Base-by-base conservation (phyloP, 2,888 invertebrate species). In the Actias luna region DNA sequence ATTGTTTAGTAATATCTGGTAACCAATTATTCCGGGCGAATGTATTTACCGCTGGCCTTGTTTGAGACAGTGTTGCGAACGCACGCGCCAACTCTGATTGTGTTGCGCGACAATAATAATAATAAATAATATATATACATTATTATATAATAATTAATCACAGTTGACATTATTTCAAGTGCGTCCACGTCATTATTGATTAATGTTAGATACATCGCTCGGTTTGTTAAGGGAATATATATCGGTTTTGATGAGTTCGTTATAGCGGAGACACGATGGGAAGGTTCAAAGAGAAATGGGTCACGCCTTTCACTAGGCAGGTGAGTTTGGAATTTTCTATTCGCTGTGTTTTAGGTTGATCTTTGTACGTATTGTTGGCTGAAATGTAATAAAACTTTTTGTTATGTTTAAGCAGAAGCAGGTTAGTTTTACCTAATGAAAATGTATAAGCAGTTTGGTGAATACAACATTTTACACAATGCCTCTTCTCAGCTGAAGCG, bases 251-350 rank as follows among this genome's bases (percentile, higher is more conserved):
- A 62, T 50, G 61, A 39, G 39, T 62, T 33, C 12, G 27, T 27
- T 12, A 27, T 27, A 16, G 5, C 16, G 14, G 18, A 5, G 27
- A 52, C 18, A 52, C 2, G 18, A 63, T 63, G 63, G 63, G 55
- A n/a, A 52, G 59, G 59, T 25, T 29, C 25, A 27, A 16, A 31
- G 39, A 55, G 31, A 31, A 60, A 55, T 69, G 64, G 69, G 65
- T 72, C 16, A 69, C 70, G 27, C 72, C 72, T 46, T 72, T 72
- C 52, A 70, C 66, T 35, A 72, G 68, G 62, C 72, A 72, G 61
- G 72, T 71, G 33, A 65, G 69, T 63, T 16, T 27, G 8, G 39
- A 7, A 31, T 46, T 14, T 59, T 36, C 25, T 52, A 33, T 39
- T 52, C 52, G n/a, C n/a, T n/a, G n/a, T n/a, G n/a, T n/a, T n/a